A percentile compares a stretch with the other conserved stretches of the same genome.
These are phyloP conservation scores for Caenorhabditis latens DNA, from an alignment of 1,140 invertebrate genomes.

Conservation along the genomic window DNA sequence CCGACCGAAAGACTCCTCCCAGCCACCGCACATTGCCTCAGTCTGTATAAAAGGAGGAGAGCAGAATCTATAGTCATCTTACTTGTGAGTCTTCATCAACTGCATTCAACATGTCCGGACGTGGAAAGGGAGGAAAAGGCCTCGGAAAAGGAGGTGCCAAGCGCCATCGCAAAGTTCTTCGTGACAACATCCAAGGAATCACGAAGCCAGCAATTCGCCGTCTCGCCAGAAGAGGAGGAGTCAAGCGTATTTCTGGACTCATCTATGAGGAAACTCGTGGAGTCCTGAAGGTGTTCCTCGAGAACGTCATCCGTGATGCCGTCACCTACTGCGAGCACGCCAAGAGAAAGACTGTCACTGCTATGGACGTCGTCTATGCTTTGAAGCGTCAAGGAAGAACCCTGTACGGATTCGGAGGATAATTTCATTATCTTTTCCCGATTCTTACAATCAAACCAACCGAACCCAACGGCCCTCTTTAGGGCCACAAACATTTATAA, in stretches of 20 bases:
- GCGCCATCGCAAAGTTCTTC: constrained; percentile 81
- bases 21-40: too few species aligned
- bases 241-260: constrained; percentile 84
- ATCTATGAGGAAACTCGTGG: constrained; percentile 83
- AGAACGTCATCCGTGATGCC: constrained; percentile 87
- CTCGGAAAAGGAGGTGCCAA: constrained; percentile 84
- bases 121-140: constrained; percentile 83
- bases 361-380: constrained; percentile 89
- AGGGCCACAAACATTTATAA: constrained; percentile 61
- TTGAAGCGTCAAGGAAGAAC: constrained; percentile 86
- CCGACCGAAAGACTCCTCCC: too few species aligned
- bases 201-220: constrained; percentile 83
- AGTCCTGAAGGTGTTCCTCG: constrained; percentile 86
- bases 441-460: constrained; percentile 2
- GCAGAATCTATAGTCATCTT: not conserved
- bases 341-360: constrained; percentile 86
- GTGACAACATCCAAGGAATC: constrained; percentile 85
- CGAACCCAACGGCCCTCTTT: constrained; percentile 69
- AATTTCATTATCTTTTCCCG: constrained; percentile 61
- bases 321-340: constrained; percentile 87
- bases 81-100: constrained; percentile 48
- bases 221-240: constrained; percentile 82
- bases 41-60: not conserved
- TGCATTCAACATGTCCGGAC: constrained; percentile 81
- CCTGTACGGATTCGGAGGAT: constrained; percentile 81